These are phyloP conservation scores for Climacteris rufus DNA, from an alignment of 2,113 vertebrate genomes.

Conservation along the genomic window DNA sequence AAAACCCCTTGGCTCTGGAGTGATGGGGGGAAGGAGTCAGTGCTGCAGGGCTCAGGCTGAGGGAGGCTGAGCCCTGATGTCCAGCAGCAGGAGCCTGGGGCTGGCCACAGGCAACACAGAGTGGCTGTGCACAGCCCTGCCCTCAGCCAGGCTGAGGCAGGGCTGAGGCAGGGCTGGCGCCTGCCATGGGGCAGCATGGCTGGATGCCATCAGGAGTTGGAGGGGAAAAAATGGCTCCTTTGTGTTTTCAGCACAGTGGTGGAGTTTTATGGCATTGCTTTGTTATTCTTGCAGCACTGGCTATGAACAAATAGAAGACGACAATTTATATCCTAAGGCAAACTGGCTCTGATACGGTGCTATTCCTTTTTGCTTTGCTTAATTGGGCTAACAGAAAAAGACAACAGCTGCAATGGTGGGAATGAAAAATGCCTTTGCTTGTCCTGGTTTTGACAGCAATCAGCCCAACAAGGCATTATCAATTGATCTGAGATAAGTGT, in stretches of 20 bases:
- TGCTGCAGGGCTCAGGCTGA: background rate
- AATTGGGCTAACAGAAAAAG: slow-evolving; percentile 58
- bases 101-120: rapidly evolving
- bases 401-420: slow-evolving; percentile 47
- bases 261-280: background rate
- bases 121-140: background rate
- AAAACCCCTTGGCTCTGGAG: background rate
- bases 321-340: slow-evolving; percentile 48
- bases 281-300: slow-evolving; percentile 23
- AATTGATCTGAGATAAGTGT: slow-evolving; percentile 1
- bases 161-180: background rate
- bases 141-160: background rate
- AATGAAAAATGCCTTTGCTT: slow-evolving; percentile 42
- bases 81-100: rapidly evolving
- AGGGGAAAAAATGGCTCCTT: slow-evolving; percentile 20
- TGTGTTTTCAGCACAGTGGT: slow-evolving; percentile 37
- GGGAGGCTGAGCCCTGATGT: background rate
- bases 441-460: slow-evolving; percentile 40
- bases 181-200: background rate
- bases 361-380: slow-evolving; percentile 42
- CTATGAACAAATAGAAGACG: background rate
- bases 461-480: slow-evolving; percentile 29
- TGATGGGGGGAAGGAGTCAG: rapidly evolving
- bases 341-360: slow-evolving; percentile 6
- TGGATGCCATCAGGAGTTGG: background rate